phyloP scores from a whole-genome alignment of 1,140 invertebrate species.

The Gonioctena quinquepunctata region DNA sequence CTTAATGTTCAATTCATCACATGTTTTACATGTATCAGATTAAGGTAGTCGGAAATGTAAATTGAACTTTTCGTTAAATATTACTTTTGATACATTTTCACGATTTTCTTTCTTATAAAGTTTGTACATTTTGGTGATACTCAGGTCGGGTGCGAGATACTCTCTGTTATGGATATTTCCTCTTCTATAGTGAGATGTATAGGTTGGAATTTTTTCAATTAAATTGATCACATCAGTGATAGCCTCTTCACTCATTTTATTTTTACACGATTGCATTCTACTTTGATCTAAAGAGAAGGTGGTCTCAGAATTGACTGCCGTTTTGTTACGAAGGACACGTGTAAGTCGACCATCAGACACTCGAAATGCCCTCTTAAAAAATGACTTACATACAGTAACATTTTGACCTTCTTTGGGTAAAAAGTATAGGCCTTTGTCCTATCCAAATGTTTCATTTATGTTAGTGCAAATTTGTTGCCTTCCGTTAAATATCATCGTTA shows the following conservation, averaged over 20 bases:
- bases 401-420: background rate
- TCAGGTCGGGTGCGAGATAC: background rate
- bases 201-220: slow-evolving; percentile 7
- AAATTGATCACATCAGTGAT: background rate
- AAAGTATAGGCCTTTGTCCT: background rate
- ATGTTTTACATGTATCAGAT: slow-evolving; percentile 22
- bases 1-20: slow-evolving; percentile 19
- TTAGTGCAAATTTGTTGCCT: too few species aligned
- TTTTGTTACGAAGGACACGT: background rate
- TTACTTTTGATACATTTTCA: background rate
- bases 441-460: too few species aligned
- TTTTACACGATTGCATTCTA: background rate
- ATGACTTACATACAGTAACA: background rate
- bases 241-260: background rate
- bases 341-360: background rate
- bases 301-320: background rate
- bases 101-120: background rate
- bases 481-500: too few species aligned
- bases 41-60: slow-evolving; percentile 18
- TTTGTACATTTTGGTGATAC: background rate
- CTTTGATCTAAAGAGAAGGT: background rate
- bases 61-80: slow-evolving; percentile 16
- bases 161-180: background rate
- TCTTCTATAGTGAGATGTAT: background rate
- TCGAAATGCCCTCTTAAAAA: background rate